A percentile compares a stretch with the other conserved stretches of the same genome.
Conservation (phyloP, 2,113 vertebrate genomes). For the Piaya cayana region DNA sequence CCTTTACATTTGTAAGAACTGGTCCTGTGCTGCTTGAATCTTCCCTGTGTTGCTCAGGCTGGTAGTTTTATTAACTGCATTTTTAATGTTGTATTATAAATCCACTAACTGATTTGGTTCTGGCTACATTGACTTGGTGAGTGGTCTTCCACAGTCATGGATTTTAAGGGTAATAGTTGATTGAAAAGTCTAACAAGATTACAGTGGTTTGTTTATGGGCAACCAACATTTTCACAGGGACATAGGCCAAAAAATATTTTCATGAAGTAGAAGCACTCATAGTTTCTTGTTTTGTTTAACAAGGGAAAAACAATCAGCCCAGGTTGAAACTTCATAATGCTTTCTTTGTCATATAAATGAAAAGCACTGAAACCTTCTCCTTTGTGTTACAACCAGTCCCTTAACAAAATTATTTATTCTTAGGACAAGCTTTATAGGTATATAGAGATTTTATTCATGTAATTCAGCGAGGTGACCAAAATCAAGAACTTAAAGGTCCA, state of each 20-base stretch:
- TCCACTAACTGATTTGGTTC: background rate
- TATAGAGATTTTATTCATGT: background rate
- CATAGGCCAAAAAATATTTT: background rate
- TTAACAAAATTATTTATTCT: background rate
- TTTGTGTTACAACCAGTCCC: background rate
- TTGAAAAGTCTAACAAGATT: background rate
- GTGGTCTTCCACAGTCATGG: background rate
- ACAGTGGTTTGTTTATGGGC: background rate
- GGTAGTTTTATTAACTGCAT: constrained; percentile 19
- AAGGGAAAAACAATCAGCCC: background rate
- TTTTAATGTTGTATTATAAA: background rate
- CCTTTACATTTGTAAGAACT: background rate
- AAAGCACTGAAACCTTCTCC: background rate
- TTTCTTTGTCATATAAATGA: background rate
- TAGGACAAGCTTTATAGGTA: background rate
- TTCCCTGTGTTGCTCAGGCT: background rate
- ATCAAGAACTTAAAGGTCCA: background rate
- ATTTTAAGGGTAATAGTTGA: background rate
- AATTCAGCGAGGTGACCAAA: background rate
- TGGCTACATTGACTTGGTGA: background rate
- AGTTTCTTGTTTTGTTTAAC: background rate
- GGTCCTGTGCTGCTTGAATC: background rate
- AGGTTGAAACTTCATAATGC: background rate
- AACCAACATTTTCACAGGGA: background rate
- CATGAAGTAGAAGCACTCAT: background rate